These are phyloP conservation scores for Sicus ferrugineus DNA, from an alignment of 2,888 invertebrate genomes.

Conservation along the genomic window DNA sequence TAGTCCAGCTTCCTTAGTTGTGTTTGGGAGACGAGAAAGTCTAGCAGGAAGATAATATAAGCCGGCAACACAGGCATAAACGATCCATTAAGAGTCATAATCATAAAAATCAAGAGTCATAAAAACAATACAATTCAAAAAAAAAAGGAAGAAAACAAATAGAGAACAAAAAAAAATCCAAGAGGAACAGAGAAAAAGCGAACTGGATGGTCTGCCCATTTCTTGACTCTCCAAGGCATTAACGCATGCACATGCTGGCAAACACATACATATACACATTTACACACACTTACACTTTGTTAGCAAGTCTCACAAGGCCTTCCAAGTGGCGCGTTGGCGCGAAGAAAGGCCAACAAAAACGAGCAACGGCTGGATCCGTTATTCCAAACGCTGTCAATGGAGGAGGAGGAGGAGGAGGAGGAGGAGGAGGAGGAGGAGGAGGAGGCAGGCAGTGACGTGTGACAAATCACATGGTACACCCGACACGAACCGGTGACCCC, in stretches of 20 bases:
- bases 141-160: neutral
- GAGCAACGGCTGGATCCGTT: conserved; percentile 12
- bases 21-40: neutral
- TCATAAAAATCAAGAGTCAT: conserved; percentile 58
- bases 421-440: neutral
- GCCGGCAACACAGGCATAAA: conserved; percentile 45
- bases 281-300: conserved; percentile 5
- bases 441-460: conserved; percentile 23
- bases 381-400: conserved; percentile 9
- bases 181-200: neutral
- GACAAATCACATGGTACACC: conserved; percentile 33
- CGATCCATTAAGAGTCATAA: conserved; percentile 58
- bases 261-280: neutral
- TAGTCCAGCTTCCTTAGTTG: neutral
- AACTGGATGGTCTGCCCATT: neutral
- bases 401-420: too few relatives aligned
- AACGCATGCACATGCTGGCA: neutral
- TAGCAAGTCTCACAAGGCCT: conserved; percentile 30
- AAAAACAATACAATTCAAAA: conserved; percentile 42
- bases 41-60: neutral
- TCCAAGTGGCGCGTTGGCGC: conserved; percentile 4
- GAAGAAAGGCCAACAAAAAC: neutral
- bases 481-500: neutral
- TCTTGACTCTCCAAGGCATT: neutral
- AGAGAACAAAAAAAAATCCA: neutral